Conservation (phyloP, 2,113 vertebrate genomes). For the Numenius arquata region DNA sequence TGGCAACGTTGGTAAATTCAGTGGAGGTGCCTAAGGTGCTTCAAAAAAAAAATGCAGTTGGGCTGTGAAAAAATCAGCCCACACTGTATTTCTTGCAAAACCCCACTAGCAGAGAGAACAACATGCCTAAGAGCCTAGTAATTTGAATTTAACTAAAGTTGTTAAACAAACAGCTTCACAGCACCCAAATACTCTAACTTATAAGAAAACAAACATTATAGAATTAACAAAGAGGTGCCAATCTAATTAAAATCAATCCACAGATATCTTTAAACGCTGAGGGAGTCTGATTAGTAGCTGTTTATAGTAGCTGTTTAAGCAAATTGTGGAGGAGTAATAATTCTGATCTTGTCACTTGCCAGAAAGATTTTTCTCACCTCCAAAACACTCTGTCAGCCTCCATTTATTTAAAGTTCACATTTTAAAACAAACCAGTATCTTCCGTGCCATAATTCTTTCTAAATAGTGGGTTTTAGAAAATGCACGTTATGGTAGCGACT, state of each 20-base stretch:
- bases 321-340: constrained; percentile 15
- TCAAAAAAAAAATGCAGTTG: not conserved
- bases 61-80: not conserved
- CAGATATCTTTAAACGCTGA: not conserved
- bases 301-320: constrained; percentile 37
- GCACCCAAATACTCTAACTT: constrained; percentile 8
- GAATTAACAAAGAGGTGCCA: constrained; percentile 42
- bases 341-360: not conserved
- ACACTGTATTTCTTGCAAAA: not conserved
- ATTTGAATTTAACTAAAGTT: not conserved
- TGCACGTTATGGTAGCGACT: not conserved
- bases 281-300: constrained; percentile 41
- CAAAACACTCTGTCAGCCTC: not conserved
- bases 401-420: not conserved
- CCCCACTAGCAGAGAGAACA: not conserved
- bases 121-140: not conserved
- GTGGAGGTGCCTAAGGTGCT: not conserved
- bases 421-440: not conserved
- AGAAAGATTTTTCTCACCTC: constrained; percentile 4
- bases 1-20: not conserved
- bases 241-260: constrained; percentile 51
- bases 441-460: not conserved
- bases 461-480: not conserved
- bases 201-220: constrained; percentile 17
- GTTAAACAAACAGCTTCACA: not conserved